Evolutionary conservation across 2,888 invertebrate species (phyloP).

Genomic region (Polydrusus pterygomalis): DNA sequence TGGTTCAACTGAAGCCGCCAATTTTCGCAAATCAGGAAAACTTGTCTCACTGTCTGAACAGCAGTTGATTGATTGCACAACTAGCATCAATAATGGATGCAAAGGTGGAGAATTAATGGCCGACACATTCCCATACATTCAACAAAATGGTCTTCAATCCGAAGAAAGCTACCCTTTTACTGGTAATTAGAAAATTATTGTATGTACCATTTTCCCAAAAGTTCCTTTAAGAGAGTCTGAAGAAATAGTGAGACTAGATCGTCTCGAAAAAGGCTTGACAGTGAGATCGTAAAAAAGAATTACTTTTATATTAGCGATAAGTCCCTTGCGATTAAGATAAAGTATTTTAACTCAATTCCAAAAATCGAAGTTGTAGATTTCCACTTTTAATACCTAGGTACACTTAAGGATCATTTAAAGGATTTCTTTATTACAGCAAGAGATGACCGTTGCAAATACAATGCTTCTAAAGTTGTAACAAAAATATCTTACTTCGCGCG

Average conservation of each 20-base stretch:
- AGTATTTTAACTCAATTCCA: too few species aligned
- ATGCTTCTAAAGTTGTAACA: conserved; percentile 37
- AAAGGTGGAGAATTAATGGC: conserved; percentile 55
- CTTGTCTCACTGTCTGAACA: conserved; percentile 57
- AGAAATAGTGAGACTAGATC: too few species aligned
- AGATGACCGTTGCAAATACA: conserved; percentile 44
- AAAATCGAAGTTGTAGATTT: too few species aligned
- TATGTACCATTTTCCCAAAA: too few species aligned
- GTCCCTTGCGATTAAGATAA: too few species aligned
- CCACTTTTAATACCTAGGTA: too few species aligned
- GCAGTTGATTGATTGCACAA: conserved; percentile 58
- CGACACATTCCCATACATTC: conserved; percentile 55
- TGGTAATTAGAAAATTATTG: conserved; percentile 17
- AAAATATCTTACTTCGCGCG: conserved; percentile 15
- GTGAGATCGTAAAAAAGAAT: too few species aligned
- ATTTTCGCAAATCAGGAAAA: conserved; percentile 50
- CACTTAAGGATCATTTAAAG: too few species aligned
- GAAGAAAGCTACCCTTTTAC: conserved; percentile 55
- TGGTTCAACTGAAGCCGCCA: conserved; percentile 56
- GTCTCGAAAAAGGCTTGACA: too few species aligned
- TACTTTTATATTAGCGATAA: too few species aligned
- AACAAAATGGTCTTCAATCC: conserved; percentile 54
- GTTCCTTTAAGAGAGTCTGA: too few species aligned
- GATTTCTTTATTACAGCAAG: not conserved
- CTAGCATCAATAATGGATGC: conserved; percentile 50